phyloP scores from a whole-genome alignment of 2,888 invertebrate genomes.

The Melipona beecheii region DNA sequence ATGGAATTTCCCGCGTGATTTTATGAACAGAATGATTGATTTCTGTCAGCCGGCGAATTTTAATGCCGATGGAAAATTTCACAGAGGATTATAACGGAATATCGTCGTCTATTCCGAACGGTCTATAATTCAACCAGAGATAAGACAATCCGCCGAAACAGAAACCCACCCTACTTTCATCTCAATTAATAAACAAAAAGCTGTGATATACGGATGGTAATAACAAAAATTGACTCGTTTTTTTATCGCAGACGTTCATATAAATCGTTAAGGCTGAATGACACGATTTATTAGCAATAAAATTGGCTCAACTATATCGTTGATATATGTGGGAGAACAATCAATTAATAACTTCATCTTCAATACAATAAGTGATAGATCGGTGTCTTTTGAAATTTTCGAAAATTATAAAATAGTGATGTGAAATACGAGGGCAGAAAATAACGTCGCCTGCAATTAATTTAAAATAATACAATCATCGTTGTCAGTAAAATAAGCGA shows the following conservation, averaged over 20 bases:
- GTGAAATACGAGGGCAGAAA: background rate
- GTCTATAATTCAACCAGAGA: too few species aligned
- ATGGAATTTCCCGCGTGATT: slow-evolving; percentile 8
- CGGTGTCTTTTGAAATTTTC: background rate
- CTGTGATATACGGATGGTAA: background rate
- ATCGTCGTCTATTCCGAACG: too few species aligned
- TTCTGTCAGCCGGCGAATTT: background rate
- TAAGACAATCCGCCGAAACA: background rate
- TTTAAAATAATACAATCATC: background rate
- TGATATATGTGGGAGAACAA: background rate
- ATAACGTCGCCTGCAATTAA: background rate
- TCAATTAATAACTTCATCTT: background rate
- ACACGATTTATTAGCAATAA: background rate
- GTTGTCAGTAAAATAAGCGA: background rate
- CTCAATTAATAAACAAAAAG: background rate
- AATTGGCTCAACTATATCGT: too few species aligned
- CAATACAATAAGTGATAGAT: background rate
- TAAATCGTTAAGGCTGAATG: background rate
- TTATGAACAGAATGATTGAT: slow-evolving; percentile 21
- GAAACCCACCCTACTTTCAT: too few species aligned
- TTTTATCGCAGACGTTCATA: too few species aligned
- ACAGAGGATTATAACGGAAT: background rate
- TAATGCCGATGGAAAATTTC: background rate
- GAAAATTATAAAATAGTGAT: background rate
- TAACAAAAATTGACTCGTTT: background rate